These are phyloP conservation scores for Strigops habroptila DNA, from an alignment of 2,113 vertebrate species.

Conservation along the genomic window DNA sequence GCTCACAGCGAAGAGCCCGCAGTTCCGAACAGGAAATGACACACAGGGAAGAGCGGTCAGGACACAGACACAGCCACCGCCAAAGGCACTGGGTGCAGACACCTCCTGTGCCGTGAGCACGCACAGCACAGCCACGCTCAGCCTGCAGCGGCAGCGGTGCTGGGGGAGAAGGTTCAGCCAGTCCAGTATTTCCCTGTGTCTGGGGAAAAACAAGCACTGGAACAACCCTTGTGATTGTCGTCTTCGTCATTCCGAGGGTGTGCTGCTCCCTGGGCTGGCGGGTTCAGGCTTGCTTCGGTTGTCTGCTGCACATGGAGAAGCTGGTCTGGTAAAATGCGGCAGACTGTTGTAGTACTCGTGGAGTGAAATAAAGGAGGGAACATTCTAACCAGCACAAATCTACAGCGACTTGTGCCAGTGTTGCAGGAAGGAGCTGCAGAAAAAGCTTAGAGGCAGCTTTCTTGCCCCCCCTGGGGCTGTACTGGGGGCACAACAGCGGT, in stretches of 20 bases:
- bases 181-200: not conserved
- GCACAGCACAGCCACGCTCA: not conserved
- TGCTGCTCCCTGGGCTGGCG: not conserved
- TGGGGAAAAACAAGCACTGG: not conserved
- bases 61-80: not conserved
- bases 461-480: not conserved
- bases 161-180: not conserved
- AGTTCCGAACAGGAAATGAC: not conserved
- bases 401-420: not conserved
- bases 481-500: accelerated
- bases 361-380: not conserved
- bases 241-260: not conserved
- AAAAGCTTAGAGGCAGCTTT: not conserved
- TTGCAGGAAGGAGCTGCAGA: not conserved
- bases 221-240: not conserved
- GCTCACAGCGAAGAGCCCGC: too few species aligned
- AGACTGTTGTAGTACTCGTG: not conserved
- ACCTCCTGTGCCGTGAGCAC: not conserved
- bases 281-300: not conserved
- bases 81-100: accelerated
- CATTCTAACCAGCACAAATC: not conserved
- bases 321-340: not conserved
- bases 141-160: not conserved
- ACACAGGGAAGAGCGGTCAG: not conserved
- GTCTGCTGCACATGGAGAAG: not conserved